These are phyloP conservation scores for Drosophila siamana DNA, from an alignment of 2,888 invertebrate genomes.

Conservation along the genomic window DNA sequence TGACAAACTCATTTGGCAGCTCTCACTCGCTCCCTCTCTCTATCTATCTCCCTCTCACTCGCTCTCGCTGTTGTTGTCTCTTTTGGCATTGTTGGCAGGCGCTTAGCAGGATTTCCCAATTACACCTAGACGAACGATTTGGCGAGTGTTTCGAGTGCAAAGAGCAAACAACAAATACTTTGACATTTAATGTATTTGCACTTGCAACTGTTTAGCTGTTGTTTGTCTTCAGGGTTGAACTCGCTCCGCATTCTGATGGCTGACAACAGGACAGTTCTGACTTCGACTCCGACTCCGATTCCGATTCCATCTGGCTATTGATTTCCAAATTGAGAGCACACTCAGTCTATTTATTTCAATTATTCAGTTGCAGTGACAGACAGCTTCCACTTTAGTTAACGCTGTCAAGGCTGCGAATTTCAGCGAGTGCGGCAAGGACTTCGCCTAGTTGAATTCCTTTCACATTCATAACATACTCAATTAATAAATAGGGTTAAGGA, in stretches of 20 bases:
- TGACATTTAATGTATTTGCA: conserved; percentile 51
- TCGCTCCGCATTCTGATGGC: conserved; percentile 1
- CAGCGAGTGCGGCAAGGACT: neutral
- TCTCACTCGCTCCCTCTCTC: conserved; percentile 12
- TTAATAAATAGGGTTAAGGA: neutral
- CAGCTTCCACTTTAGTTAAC: conserved; percentile 1
- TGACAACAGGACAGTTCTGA: neutral
- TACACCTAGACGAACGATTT: conserved; percentile 46
- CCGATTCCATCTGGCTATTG: conserved; percentile 7
- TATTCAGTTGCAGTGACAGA: neutral
- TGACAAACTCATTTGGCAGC: conserved; percentile 80
- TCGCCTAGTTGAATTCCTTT: neutral
- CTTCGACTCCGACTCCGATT: neutral
- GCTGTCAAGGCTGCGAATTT: neutral
- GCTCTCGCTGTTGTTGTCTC: neutral
- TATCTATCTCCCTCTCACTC: conserved; percentile 3
- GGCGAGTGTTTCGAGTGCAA: conserved; percentile 18
- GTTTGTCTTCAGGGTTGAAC: conserved; percentile 3
- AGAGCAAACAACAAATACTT: conserved; percentile 22
- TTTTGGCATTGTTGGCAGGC: conserved; percentile 58
- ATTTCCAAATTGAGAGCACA: conserved; percentile 15
- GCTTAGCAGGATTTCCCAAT: conserved; percentile 71
- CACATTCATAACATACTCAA: neutral
- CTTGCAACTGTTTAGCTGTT: conserved; percentile 44
- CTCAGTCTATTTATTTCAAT: conserved; percentile 14